These are phyloP conservation scores for Montipora efflorescens DNA, from an alignment of 64 coral and sea anemone species.

Conservation along the genomic window DNA sequence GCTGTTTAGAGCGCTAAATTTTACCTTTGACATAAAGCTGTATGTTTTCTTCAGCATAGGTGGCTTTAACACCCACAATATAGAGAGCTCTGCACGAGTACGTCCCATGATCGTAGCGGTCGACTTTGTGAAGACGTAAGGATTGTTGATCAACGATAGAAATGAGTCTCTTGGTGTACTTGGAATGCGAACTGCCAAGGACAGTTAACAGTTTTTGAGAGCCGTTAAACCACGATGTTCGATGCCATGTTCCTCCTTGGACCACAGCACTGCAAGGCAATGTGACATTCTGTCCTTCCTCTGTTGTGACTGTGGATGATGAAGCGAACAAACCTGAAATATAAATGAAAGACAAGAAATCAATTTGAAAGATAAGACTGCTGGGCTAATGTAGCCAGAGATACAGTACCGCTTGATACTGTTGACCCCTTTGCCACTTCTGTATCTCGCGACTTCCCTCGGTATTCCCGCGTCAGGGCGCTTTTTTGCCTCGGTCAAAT, in stretches of 20 bases:
- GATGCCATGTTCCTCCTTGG: neutral
- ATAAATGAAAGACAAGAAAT: neutral
- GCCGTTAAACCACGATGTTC: slow-evolving; percentile 41
- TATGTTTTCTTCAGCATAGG: neutral
- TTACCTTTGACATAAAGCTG: slow-evolving; percentile 22
- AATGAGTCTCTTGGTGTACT: neutral
- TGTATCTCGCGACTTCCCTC: too few species aligned
- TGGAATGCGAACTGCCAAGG: neutral
- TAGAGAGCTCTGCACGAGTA: slow-evolving; percentile 1
- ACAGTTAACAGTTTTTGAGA: slow-evolving; percentile 16
- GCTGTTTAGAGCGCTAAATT: neutral
- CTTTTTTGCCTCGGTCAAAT: too few species aligned
- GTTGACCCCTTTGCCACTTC: too few species aligned
- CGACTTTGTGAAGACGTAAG: neutral
- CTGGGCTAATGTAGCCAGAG: too few species aligned
- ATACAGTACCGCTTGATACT: too few species aligned
- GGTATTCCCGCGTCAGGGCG: too few species aligned
- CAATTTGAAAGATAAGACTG: neutral
- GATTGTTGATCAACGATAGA: neutral
- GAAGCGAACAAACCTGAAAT: neutral
- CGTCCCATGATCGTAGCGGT: slow-evolving; percentile 5
- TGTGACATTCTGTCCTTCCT: slow-evolving; percentile 44
- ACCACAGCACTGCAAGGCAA: slow-evolving; percentile 1
- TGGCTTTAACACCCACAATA: too few species aligned
- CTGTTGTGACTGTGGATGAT: neutral